A percentile compares a stretch with the other conserved stretches of the same genome.
These are phyloP conservation scores for Orchestes rusci DNA, from an alignment of 2,888 invertebrate genomes.

Conservation along the genomic window DNA sequence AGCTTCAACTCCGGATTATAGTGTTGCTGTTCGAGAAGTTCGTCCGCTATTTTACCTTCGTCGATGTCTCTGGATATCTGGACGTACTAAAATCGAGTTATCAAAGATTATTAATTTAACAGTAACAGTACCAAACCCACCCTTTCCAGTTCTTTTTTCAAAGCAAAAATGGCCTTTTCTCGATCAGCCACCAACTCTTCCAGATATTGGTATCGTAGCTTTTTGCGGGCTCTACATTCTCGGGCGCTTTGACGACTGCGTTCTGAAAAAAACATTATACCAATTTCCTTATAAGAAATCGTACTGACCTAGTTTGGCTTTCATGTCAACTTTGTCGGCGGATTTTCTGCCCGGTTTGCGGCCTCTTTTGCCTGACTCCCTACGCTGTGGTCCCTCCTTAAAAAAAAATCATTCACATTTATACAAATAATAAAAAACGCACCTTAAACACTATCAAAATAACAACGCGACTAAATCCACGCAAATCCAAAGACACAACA, in stretches of 20 bases:
- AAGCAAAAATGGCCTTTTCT: slow-evolving; percentile 82
- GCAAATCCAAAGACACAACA: no score
- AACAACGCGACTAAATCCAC: no score
- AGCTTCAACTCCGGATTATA: not conserved
- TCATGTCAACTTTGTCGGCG: slow-evolving; percentile 85
- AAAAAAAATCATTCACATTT: slow-evolving; percentile 26
- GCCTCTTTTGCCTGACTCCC: slow-evolving; percentile 80
- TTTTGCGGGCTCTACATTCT: slow-evolving; percentile 95
- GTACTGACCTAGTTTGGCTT: slow-evolving; percentile 75
- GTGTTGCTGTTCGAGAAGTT: slow-evolving; percentile 51
- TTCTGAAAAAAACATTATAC: slow-evolving; percentile 57
- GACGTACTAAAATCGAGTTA: slow-evolving; percentile 57
- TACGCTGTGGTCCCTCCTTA: slow-evolving; percentile 58
- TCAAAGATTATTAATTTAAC: not conserved
- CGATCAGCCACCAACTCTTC: slow-evolving; percentile 91
- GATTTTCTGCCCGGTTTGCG: slow-evolving; percentile 83
- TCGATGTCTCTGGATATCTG: slow-evolving; percentile 75
- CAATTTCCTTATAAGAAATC: slow-evolving; percentile 1
- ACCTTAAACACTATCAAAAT: not conserved
- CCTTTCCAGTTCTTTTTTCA: slow-evolving; percentile 85
- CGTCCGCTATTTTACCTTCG: slow-evolving; percentile 73
- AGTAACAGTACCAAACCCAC: slow-evolving; percentile 44
- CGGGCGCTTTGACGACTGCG: slow-evolving; percentile 94
- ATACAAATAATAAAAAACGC: not conserved
- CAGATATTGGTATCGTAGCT: slow-evolving; percentile 91